phyloP scores from a whole-genome alignment of 1,140 invertebrate species.

The Helicoverpa zea region DNA sequence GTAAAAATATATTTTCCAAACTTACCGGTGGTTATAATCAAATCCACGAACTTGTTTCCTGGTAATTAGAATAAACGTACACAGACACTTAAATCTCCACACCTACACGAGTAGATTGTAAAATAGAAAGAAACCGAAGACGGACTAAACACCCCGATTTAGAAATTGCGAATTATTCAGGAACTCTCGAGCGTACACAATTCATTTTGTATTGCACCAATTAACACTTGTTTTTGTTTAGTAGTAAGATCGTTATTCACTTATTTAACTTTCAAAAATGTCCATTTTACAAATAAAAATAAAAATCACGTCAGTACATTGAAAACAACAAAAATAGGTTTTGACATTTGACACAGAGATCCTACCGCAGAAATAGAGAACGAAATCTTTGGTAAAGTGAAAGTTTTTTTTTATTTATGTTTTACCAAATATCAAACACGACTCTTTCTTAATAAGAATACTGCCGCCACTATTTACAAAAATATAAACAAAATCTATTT shows the following conservation, averaged over 20 bases:
- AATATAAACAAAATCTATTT: conserved; percentile 16
- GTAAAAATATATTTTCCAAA: not conserved
- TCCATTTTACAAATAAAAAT: conserved; percentile 26
- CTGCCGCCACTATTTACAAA: not conserved
- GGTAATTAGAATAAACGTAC: conserved; percentile 1
- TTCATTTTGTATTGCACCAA: not conserved
- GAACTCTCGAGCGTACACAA: not conserved
- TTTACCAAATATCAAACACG: no score
- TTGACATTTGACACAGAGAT: conserved; percentile 53
- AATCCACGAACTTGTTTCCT: conserved; percentile 25
- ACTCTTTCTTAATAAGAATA: not conserved
- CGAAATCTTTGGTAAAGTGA: conserved; percentile 36
- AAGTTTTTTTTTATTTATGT: conserved; percentile 21
- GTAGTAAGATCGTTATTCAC: not conserved
- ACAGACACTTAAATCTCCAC: conserved; percentile 30
- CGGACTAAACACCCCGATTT: not conserved
- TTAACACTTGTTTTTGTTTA: not conserved
- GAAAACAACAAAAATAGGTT: conserved; percentile 53
- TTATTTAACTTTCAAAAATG: not conserved
- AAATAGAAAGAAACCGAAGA: conserved; percentile 8
- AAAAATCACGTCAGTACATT: conserved; percentile 45
- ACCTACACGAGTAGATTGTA: conserved; percentile 15
- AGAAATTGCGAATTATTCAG: not conserved
- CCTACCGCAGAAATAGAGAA: conserved; percentile 17
- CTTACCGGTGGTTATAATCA: conserved; percentile 16